Conservation (phyloP, 2,113 vertebrate genomes). For the Ciconia maguari region DNA sequence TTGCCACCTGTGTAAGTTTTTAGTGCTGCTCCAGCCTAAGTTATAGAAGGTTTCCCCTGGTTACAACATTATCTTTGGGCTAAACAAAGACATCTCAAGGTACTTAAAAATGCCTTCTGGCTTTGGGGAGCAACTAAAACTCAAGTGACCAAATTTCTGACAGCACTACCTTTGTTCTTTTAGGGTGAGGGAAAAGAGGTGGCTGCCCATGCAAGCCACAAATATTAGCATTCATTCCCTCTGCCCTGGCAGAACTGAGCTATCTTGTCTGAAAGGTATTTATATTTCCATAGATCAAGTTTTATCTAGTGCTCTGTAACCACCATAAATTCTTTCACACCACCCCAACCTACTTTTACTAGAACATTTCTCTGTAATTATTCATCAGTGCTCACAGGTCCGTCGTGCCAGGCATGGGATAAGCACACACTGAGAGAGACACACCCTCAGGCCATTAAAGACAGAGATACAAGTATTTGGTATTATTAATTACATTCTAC, state of each 20-base stretch:
- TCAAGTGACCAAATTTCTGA: neutral
- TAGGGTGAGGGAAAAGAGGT: neutral
- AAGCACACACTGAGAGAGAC: neutral
- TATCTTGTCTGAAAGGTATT: conserved; percentile 1
- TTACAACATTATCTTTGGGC: neutral
- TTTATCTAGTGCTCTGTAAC: neutral
- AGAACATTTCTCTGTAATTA: neutral
- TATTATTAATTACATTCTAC: neutral
- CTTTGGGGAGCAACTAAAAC: neutral
- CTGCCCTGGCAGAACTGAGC: neutral
- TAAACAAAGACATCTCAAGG: neutral
- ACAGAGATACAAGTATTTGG: neutral
- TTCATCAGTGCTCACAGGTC: neutral
- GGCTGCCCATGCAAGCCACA: neutral
- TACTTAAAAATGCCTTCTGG: neutral
- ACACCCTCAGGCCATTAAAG: neutral
- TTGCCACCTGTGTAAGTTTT: neutral
- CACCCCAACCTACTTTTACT: neutral
- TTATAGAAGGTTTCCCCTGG: neutral
- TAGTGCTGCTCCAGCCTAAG: neutral
- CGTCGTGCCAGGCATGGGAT: neutral
- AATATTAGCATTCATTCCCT: conserved; percentile 12
- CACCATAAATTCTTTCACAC: neutral
- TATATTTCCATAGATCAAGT: conserved; percentile 12
- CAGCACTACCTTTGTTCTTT: neutral